Percentiles rank a stretch among this genome's conserved stretches.
phyloP scores from a whole-genome alignment of 2,113 vertebrate species.

The Halcyon malimbica region DNA sequence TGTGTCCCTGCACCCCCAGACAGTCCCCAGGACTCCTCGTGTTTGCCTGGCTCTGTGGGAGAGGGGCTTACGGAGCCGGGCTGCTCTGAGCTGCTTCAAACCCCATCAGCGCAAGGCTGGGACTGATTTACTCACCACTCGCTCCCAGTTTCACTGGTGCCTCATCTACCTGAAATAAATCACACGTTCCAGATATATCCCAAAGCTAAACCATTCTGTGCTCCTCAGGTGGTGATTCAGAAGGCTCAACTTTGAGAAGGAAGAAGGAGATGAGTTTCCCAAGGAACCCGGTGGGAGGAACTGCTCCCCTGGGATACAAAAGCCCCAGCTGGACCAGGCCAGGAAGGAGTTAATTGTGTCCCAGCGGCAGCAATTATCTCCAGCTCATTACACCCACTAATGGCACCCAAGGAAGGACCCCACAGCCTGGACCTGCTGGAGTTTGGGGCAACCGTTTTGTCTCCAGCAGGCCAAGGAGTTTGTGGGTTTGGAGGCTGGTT shows the following conservation, averaged over 20 bases:
- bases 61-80: background rate
- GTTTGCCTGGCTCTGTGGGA: background rate
- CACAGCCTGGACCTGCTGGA: background rate
- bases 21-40: fast-evolving
- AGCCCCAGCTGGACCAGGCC: background rate
- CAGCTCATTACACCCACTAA: background rate
- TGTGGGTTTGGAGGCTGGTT: background rate
- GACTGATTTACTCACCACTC: background rate
- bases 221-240: constrained; percentile 8
- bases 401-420: background rate
- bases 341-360: constrained; percentile 45
- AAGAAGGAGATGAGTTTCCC: background rate
- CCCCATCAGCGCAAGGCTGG: background rate
- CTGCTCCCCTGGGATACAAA: background rate
- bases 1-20: background rate
- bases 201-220: background rate
- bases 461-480: background rate
- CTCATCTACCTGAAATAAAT: constrained; percentile 14
- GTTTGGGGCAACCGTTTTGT: background rate
- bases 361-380: background rate
- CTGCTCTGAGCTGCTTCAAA: background rate
- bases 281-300: background rate
- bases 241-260: background rate
- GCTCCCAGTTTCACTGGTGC: background rate
- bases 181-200: background rate